phyloP scores from a whole-genome alignment of 2,888 invertebrate species.

The Cephus sareptanus region DNA sequence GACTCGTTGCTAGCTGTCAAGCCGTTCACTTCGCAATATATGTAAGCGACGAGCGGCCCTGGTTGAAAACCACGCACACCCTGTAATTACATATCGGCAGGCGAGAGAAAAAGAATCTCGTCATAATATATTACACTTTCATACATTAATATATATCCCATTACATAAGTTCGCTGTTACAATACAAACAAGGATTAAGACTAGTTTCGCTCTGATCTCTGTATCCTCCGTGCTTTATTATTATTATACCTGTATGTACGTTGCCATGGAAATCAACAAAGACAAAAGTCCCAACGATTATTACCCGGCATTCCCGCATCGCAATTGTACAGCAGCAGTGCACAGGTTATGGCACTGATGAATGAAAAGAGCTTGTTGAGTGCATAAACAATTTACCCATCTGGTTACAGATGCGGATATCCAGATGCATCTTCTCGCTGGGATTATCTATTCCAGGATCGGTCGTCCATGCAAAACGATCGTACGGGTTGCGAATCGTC shows the following conservation, averaged over 20 bases:
- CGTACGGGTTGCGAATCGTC: conserved; percentile 21
- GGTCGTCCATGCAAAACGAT: neutral
- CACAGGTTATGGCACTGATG: neutral
- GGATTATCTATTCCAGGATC: neutral
- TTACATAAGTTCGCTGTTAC: neutral
- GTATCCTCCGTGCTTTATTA: neutral
- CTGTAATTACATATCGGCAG: neutral
- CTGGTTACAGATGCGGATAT: neutral
- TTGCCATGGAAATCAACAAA: neutral
- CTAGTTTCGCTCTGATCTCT: neutral
- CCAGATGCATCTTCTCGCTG: neutral
- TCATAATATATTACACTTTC: neutral
- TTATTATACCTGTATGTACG: neutral
- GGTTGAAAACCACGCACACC: neutral
- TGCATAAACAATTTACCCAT: neutral
- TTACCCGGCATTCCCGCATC: neutral
- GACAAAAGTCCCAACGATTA: neutral
- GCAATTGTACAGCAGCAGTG: neutral
- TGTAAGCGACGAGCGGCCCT: neutral
- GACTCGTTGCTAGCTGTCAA: neutral
- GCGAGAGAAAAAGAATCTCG: neutral
- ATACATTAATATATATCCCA: neutral
- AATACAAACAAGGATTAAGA: neutral
- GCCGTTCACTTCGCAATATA: neutral
- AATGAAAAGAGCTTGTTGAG: neutral